phyloP scores from a whole-genome alignment of 2,113 vertebrate genomes.

The Hippocampus abdominalis region DNA sequence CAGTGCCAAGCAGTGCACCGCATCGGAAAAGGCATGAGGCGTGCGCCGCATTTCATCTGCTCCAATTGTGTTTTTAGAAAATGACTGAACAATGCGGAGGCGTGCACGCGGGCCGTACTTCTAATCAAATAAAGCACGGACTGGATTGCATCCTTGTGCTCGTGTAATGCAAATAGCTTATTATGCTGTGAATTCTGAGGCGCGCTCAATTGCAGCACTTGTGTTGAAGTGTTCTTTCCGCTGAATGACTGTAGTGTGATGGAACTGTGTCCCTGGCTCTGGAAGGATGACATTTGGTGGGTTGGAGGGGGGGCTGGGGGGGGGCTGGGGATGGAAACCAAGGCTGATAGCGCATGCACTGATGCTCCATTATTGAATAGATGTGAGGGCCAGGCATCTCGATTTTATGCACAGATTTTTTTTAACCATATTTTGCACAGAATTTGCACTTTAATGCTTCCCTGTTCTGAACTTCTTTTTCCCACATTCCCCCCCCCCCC shows the following conservation, averaged over 20 bases:
- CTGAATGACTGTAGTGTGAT: constrained; percentile 37
- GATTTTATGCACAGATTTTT: background rate
- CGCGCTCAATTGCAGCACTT: constrained; percentile 37
- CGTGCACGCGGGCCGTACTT: constrained; percentile 15
- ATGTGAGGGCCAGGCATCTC: background rate
- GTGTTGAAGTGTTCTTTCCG: constrained; percentile 46
- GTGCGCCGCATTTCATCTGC: constrained; percentile 28
- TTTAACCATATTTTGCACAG: background rate
- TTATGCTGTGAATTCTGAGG: constrained; percentile 41
- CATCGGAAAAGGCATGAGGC: constrained; percentile 34
- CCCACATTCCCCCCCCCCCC: too few species aligned
- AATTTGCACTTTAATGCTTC: background rate
- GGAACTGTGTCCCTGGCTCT: constrained; percentile 30
- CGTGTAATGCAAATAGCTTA: constrained; percentile 46
- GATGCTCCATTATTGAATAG: constrained; percentile 8
- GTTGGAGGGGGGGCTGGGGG: background rate
- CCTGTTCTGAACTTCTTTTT: background rate
- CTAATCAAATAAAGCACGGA: constrained; percentile 45
- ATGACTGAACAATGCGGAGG: constrained; percentile 23
- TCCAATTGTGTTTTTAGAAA: constrained; percentile 23
- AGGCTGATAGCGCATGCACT: constrained; percentile 5
- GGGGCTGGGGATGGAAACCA: background rate
- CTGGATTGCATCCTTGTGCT: constrained; percentile 23
- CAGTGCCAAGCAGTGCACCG: background rate
- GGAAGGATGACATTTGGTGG: constrained; percentile 34